Evolutionary conservation across 2,888 invertebrate species (phyloP), one percentile per base, ranked within the genome.

Genomic region (Sicus ferrugineus): DNA sequence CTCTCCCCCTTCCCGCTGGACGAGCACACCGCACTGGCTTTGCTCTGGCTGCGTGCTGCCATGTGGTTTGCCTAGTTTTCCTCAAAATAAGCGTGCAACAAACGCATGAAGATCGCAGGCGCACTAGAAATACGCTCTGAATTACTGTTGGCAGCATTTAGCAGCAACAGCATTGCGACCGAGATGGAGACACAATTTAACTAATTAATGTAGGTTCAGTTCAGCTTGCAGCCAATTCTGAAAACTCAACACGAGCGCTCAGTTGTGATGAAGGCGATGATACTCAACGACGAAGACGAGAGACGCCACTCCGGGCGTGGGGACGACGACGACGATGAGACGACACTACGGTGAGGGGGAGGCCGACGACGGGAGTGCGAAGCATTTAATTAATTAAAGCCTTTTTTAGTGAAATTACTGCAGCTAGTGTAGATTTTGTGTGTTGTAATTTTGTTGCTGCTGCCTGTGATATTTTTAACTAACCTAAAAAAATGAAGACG

Each of bases 321-420:
- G 48, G 1, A 6, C n/a, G 26, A 64, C 52, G 48, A 14, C 5
- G 31, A 23, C n/a, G 38, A 5, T 50, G 28, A 31, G 14, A 52
- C n/a, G 28, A 28, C 48, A 30, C 63, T 54, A n/a, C n/a, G n/a
- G n/a, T n/a, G n/a, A n/a, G n/a, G n/a, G n/a, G n/a, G n/a, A n/a
- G n/a, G n/a, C 56, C 63, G 23, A 28, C 46, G n/a, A 30, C 19
- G 59, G 68, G 42, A 64, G 38, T 59, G 21, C 75, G 77, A 79
- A 76, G 78, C 78, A 78, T 79, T 77, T 78, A 81, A 81, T 80
- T 80, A 81, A 81, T 79, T n/a, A n/a, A n/a, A 79, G 77, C 80
- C 80, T 81, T 80, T 79, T 80, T 79, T 75, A 78, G 81, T 75
- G 76, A 78, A 81, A 79, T 78, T 78, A 80, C 77, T 79, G n/a